Percentiles rank a stretch among this genome's conserved stretches.
These are phyloP conservation scores for Cephus pulcher DNA, from an alignment of 2,888 invertebrate species.

Conservation along the genomic window DNA sequence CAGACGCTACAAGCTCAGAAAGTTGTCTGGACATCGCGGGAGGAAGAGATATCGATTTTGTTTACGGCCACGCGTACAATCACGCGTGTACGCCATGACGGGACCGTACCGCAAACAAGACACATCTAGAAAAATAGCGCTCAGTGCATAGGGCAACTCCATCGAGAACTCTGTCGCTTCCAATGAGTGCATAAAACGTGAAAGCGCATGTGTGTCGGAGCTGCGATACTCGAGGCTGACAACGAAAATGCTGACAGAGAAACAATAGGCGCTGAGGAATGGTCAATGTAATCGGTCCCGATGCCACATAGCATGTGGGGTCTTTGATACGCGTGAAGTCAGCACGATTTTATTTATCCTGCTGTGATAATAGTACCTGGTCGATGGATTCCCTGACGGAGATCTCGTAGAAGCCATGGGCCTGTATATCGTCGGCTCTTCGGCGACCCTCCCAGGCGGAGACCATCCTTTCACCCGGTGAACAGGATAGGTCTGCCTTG, in stretches of 20 bases:
- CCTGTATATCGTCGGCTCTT: constrained; percentile 82
- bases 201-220: neutral
- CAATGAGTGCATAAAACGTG: neutral
- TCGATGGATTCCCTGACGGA: constrained; percentile 87
- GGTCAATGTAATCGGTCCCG: neutral
- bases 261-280: neutral
- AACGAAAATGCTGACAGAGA: neutral
- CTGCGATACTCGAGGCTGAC: neutral
- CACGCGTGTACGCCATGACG: constrained; percentile 52
- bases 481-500: constrained; percentile 76
- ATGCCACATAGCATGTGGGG: neutral
- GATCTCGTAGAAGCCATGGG: constrained; percentile 87
- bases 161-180: neutral
- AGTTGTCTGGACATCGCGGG: constrained; percentile 1
- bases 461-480: constrained; percentile 83
- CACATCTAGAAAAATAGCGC: neutral
- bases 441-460: constrained; percentile 79
- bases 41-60: constrained; percentile 43
- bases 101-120: neutral
- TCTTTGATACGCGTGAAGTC: neutral
- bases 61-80: constrained; percentile 47
- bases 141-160: constrained; percentile 16
- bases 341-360: neutral
- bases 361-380: constrained; percentile 69
- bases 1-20: neutral